Base-by-base conservation (phyloP, 1,140 invertebrate genomes). In the Daktulosphaira vitifoliae region DNA sequence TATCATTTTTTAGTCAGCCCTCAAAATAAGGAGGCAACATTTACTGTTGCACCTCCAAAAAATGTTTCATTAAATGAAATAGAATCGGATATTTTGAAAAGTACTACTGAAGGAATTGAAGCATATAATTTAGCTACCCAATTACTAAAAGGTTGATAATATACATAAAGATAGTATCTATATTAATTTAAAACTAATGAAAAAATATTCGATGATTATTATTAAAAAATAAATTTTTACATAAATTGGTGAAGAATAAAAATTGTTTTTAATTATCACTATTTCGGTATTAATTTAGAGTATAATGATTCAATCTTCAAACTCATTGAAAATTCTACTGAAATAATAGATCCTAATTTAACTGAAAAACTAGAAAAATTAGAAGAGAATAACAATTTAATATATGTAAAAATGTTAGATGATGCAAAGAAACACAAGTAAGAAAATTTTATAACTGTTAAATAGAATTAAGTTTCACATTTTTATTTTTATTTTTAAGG, bases 61-160 rank as follows among this genome's bases (percentile, higher is more conserved):
- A 22, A 59, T 26, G 42, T 44, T 44, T 42, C 54, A 1, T 46
- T 59, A 46, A 23, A 59, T 42, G 54, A 59, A 44, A 18, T 59
- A 13, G 54, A 59, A 46, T 18, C 54, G 23, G 54, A 59, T 11
- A 59, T 59, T 46, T 23, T 59, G 8, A 29, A 59, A 16, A 44
- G 44, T 11, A 26, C 54, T 6, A 25, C 39, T 13, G 1, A 44
- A 2, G n/a, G 54, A 26, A 13, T 46, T 25, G n/a, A 20, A 6
- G 39, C 54, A 18, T 59, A 42, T 8, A 59, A 59, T 16, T 26
- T 1, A 39, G 54, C 54, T 7, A 59, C 54, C 26, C 15, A 29
- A 29, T 16, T 23, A 29, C n/a, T 59, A 46, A 59, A 59, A 46
- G 54, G 54, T n/a, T 33, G 29, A 33, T 33, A n/a, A n/a, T 33